Base-by-base conservation (phyloP, 2,888 invertebrate genomes). In the Orthosia gothica region DNA sequence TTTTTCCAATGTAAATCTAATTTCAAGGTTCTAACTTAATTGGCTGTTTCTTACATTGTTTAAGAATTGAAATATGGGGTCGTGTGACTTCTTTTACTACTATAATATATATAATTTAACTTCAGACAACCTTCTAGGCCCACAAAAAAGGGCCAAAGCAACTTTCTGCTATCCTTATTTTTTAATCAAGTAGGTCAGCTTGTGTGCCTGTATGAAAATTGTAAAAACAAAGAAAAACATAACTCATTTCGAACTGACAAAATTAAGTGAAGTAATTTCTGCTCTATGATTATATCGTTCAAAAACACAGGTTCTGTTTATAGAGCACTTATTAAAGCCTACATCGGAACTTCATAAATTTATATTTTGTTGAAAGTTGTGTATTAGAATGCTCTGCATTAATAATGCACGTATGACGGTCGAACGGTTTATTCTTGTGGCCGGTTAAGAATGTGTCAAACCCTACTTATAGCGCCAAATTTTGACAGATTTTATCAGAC, bases 151-250 rank as follows among this genome's bases (percentile, higher is more conserved):
- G 12, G 32, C 4, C n/a, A 55, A n/a, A 32, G 50, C 47, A 57
- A 45, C 9, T 23, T 47, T 1, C 15, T 32, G 9, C 18, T 32
- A 13, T 62, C 58, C 13, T 54, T 50, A 57, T 67, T 45, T 45
- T 76, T 77, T 67, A 68, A 74, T 68, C 69, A 77, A 77, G 15
- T 58, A 77, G 58, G 20, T 77, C 50, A 0, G 11, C n/a, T 5
- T 50, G 20, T 57, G 20, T 32, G 40, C 16, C n/a, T 62, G 23
- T 55, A 49, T 16, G 32, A 49, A 54, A 61, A 54, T 32, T 59
- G 1, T 2, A n/a, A 47, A 59, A 54, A 32, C 47, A 16, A 3
- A 26, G 16, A 23, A 16, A 57, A 57, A 57, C 15, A 13, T 15
- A 15, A 57, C 15, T 16, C 0, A 47, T 66, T 52, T 52, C n/a